Evolutionary conservation across 2,113 vertebrate genomes (phyloP).

Genomic region (Zingel zingel): DNA sequence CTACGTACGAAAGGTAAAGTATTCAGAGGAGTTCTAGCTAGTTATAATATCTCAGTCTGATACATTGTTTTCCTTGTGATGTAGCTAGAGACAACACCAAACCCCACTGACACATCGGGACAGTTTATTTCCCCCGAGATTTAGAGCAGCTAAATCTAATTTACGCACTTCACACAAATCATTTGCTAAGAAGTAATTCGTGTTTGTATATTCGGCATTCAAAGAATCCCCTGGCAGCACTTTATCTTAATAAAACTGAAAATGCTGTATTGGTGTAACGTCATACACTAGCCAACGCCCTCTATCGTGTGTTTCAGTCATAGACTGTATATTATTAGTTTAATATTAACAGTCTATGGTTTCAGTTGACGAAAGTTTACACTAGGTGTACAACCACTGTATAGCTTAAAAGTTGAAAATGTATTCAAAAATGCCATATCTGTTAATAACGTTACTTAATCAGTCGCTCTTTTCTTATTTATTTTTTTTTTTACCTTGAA

Average conservation of each 20-base stretch:
- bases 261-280: background rate
- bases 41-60: too few relatives aligned
- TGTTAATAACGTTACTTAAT: too few relatives aligned
- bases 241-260: background rate
- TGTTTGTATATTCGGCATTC: background rate
- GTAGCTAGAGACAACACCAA: background rate
- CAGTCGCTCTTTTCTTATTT: too few relatives aligned
- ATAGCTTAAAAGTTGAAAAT: background rate
- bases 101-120: background rate
- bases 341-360: background rate
- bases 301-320: background rate
- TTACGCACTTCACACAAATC: background rate
- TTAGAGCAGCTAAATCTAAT: background rate
- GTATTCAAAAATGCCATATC: too few relatives aligned
- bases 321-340: too few relatives aligned
- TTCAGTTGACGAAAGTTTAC: background rate
- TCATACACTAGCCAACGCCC: background rate
- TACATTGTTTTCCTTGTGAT: background rate
- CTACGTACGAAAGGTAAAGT: conserved; percentile 84
- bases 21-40: background rate
- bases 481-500: too few relatives aligned
- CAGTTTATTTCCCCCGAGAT: rapidly evolving
- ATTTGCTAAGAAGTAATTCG: rapidly evolving
- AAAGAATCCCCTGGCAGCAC: background rate
- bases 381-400: background rate